These are phyloP conservation scores for Ceyx margarethae DNA, from an alignment of 2,113 vertebrate genomes.

Conservation along the genomic window DNA sequence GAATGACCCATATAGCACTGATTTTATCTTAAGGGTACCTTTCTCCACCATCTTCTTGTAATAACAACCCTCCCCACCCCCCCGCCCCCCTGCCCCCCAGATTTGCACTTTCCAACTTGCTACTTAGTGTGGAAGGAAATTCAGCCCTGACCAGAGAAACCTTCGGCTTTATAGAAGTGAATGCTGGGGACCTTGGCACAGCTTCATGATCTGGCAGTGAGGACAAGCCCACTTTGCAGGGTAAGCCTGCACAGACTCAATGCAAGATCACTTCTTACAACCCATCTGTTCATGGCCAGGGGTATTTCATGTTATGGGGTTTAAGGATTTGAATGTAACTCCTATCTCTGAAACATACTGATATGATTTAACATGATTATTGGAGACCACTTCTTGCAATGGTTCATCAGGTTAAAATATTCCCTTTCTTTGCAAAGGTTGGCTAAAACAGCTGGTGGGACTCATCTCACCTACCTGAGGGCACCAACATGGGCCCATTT, in stretches of 20 bases:
- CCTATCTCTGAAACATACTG: neutral
- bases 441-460: neutral
- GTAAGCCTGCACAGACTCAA: fast-evolving
- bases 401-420: neutral
- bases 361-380: neutral
- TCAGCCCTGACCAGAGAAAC: neutral
- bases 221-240: neutral
- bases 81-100: neutral
- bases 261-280: neutral
- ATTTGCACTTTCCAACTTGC: fast-evolving
- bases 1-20: neutral
- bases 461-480: neutral
- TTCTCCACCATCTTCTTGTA: neutral
- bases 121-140: neutral
- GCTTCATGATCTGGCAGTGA: neutral
- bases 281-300: neutral
- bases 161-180: fast-evolving
- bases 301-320: neutral
- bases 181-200: neutral
- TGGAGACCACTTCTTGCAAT: neutral
- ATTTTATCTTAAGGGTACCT: neutral
- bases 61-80: neutral
- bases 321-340: neutral
- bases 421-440: neutral
- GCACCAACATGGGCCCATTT: neutral